phyloP scores from a whole-genome alignment of 2,797 vertebrate species.

The Clamator glandarius region DNA sequence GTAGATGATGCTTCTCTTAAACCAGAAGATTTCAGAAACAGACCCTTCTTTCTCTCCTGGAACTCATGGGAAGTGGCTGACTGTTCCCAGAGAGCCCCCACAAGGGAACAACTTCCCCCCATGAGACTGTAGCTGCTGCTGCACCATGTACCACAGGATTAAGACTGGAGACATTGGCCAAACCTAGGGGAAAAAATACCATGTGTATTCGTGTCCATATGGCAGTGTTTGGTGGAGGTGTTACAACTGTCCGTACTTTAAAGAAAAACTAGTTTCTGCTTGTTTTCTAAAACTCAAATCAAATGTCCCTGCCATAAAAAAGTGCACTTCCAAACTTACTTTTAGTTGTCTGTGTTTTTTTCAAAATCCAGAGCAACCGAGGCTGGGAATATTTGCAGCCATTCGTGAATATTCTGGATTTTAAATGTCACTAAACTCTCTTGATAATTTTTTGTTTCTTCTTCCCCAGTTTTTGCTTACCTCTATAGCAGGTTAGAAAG shows the following conservation, averaged over 20 bases:
- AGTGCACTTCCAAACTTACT: neutral
- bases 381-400: neutral
- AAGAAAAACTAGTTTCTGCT: neutral
- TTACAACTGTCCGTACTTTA: neutral
- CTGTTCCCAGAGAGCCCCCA: no score
- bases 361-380: neutral
- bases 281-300: neutral
- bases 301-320: neutral
- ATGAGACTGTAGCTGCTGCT: neutral
- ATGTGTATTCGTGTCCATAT: neutral
- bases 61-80: neutral
- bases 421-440: neutral
- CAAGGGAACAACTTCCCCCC: no score
- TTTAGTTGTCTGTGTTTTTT: neutral
- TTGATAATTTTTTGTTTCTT: neutral
- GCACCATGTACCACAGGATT: neutral
- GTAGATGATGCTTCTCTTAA: no score
- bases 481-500: neutral
- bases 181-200: neutral
- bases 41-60: neutral
- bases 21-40: no score
- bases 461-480: neutral
- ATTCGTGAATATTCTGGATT: neutral
- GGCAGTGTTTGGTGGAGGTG: neutral
- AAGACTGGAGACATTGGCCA: neutral